A percentile compares a stretch with the other conserved stretches of the same genome.
phyloP scores from a whole-genome alignment of 2,113 vertebrate species.

The Melanostigma gelatinosum region DNA sequence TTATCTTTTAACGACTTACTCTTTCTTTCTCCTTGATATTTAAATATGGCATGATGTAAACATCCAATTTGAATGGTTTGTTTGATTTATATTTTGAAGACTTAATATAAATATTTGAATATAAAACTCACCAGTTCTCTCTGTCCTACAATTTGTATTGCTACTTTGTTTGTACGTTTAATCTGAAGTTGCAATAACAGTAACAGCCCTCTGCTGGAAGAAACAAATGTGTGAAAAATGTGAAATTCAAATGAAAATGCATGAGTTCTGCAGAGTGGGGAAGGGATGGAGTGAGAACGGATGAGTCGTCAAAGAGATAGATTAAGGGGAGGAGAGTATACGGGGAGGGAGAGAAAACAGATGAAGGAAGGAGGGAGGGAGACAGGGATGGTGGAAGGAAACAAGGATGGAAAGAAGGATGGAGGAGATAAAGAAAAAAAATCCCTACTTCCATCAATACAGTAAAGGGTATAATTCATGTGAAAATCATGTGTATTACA shows the following conservation, averaged over 20 bases:
- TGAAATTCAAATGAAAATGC: slow-evolving; percentile 16
- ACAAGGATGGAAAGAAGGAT: slow-evolving; percentile 11
- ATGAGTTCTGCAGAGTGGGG: slow-evolving; percentile 19
- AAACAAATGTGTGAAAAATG: slow-evolving; percentile 9
- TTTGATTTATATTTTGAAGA: neutral
- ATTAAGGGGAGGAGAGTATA: slow-evolving; percentile 28
- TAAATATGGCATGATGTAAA: too few species aligned
- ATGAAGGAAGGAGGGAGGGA: neutral
- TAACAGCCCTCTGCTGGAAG: neutral
- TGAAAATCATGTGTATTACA: neutral
- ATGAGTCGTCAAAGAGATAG: slow-evolving; percentile 45
- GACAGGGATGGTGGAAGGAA: slow-evolving; percentile 25
- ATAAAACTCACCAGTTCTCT: neutral
- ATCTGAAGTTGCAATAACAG: neutral
- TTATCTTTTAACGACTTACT: too few species aligned
- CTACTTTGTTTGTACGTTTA: neutral
- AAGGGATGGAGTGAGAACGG: slow-evolving; percentile 23
- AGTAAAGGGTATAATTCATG: neutral
- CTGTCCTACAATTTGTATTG: neutral
- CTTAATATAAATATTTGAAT: neutral
- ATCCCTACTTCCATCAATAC: neutral
- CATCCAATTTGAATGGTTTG: neutral
- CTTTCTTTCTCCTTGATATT: too few species aligned
- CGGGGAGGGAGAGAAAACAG: slow-evolving; percentile 15
- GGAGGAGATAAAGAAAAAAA: neutral